Evolutionary conservation across 2,888 invertebrate genomes (phyloP), one percentile per base, ranked within the genome.

Genomic region (Isoperla grammatica): DNA sequence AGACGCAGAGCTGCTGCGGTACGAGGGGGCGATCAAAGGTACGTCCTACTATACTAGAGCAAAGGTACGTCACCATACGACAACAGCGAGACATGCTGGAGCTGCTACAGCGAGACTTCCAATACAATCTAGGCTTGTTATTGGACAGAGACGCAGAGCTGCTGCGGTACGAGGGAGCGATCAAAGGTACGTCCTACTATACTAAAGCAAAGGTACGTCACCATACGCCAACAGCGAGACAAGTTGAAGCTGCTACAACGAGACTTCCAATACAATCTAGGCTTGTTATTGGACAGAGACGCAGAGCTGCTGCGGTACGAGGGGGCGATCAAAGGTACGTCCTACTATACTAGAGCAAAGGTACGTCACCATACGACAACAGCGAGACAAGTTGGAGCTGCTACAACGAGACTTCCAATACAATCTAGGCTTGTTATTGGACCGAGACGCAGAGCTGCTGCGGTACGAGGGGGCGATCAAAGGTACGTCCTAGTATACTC

Each of bases 251-350:
- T 19, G 9, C 13, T 57, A 5, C 12, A 22, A 12, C 11, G 35
- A 15, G 57, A 57, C 15, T 57, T 57, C 43, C 43, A 19, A 17
- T 57, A 48, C 57, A 57, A 57, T 46, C 46, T 57, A 15, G 37
- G 43, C 1, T 17, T 57, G 13, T 48, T 57, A 19, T 23, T 20
- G 4, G 48, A 57, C 42, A 45, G 57, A 29, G 57, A 57, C 46
- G 57, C 46, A 19, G 57, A 57, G 23, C 23, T 57, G 39, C 46
- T 45, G 11, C 22, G 48, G 23, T 46, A 22, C 20, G 57, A 57
- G 23, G n/a, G 45, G 12, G 19, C 35, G 12, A 19, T 48, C 5
- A 15, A 46, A 46, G n/a, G 57, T 57, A 57, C 17, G 48, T 50
- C 35, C 29, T n/a, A n/a, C n/a, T n/a, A n/a, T n/a, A n/a, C n/a